A percentile compares a stretch with the other conserved stretches of the same genome.
phyloP scores from a whole-genome alignment of 2,888 invertebrate genomes.

The Brachyptera putata region DNA sequence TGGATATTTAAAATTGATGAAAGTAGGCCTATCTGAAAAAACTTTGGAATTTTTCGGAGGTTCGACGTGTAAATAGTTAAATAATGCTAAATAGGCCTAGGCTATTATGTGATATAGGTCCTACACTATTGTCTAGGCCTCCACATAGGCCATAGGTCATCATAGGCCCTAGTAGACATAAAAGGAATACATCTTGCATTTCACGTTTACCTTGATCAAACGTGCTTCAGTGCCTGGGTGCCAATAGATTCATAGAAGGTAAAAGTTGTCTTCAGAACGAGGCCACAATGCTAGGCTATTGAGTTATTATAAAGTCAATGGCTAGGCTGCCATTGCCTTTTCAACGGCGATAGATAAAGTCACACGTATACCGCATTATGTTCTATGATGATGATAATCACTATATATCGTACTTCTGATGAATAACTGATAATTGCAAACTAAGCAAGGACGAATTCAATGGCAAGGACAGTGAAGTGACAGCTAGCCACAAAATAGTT shows the following conservation, averaged over 20 bases:
- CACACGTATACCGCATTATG: too few species aligned
- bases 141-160: background rate
- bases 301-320: too few species aligned
- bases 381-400: too few species aligned
- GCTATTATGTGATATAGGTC: background rate
- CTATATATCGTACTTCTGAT: too few species aligned
- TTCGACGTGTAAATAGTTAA: background rate
- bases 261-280: constrained; percentile 25
- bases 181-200: background rate
- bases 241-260: constrained; percentile 23
- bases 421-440: too few species aligned
- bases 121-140: background rate
- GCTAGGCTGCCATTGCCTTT: too few species aligned
- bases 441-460: too few species aligned
- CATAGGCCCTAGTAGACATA: background rate
- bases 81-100: background rate
- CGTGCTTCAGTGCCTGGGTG: constrained; percentile 26
- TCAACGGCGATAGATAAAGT: too few species aligned
- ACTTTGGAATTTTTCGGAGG: constrained; percentile 8
- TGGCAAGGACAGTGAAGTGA: too few species aligned
- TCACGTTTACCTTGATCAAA: constrained; percentile 14
- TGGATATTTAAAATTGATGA: constrained; percentile 15
- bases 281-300: too few species aligned
- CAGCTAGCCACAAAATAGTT: too few species aligned
- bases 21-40: constrained; percentile 11